Evolutionary conservation across 2,888 invertebrate genomes (phyloP).

Genomic region (Troides oblongomaculatus): DNA sequence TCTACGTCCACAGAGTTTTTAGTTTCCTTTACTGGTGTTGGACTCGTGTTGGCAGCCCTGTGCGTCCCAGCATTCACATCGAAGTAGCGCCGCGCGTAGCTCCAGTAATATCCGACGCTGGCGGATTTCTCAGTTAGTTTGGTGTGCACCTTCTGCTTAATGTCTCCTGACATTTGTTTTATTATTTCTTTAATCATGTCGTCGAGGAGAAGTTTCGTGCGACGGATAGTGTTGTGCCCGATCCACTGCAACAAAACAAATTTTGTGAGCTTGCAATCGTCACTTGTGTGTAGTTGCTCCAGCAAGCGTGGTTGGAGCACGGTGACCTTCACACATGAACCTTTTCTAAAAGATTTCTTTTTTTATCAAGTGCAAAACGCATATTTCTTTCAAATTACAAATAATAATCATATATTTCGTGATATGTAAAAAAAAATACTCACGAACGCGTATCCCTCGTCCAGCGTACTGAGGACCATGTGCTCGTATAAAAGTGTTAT

Average conservation of each 20-base stretch:
- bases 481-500: constrained; percentile 45
- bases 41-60: too few species aligned
- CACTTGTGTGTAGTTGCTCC: too few species aligned
- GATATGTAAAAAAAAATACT: constrained; percentile 39
- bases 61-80: constrained; percentile 24
- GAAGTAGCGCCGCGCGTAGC: constrained; percentile 39
- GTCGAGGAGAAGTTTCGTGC: constrained; percentile 40
- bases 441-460: constrained; percentile 58
- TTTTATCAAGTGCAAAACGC: too few species aligned
- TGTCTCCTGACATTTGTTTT: constrained; percentile 27
- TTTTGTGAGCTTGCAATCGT: too few species aligned
- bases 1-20: too few species aligned
- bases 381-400: too few species aligned
- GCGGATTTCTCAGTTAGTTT: constrained; percentile 35
- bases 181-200: constrained; percentile 40
- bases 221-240: constrained; percentile 45
- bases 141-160: constrained; percentile 26
- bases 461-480: constrained; percentile 45
- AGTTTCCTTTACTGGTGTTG: too few species aligned
- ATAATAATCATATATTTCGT: too few species aligned
- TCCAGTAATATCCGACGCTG: constrained; percentile 51
- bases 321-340: too few species aligned
- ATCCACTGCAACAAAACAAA: constrained; percentile 47
- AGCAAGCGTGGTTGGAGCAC: too few species aligned
- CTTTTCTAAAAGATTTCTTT: too few species aligned